Conservation (phyloP, 2,113 vertebrate genomes). For the Merops nubicus region DNA sequence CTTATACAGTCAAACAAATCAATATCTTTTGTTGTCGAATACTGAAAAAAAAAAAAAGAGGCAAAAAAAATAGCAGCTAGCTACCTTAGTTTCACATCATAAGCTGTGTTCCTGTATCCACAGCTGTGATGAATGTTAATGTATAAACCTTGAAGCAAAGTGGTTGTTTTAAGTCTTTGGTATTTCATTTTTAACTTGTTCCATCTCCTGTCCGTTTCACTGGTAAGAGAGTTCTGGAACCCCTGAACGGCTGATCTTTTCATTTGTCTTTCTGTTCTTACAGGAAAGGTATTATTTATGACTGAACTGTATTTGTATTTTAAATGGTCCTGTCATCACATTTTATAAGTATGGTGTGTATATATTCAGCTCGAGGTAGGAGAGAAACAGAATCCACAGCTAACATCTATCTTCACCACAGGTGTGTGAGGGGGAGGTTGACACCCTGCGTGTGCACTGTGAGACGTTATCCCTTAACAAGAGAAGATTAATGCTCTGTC, state of each 20-base stretch:
- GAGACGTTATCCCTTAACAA: constrained; percentile 66
- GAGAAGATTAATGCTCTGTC: constrained; percentile 68
- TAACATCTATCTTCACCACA: constrained; percentile 60
- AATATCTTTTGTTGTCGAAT: neutral
- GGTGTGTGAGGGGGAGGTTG: constrained; percentile 48
- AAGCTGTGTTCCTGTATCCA: neutral
- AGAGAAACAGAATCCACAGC: constrained; percentile 11
- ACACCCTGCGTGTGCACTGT: neutral
- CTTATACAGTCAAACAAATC: constrained; percentile 13
- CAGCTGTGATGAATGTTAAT: neutral
- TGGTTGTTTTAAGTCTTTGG: neutral
- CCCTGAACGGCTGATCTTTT: constrained; percentile 3
- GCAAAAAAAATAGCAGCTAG: too few relatives aligned
- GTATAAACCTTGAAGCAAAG: neutral
- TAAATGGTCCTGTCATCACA: constrained; percentile 17
- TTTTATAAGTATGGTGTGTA: constrained; percentile 34
- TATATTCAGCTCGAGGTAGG: constrained; percentile 7
- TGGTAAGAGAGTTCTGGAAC: neutral
- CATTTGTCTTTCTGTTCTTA: neutral
- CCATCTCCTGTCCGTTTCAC: neutral
- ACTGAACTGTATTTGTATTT: constrained; percentile 32
- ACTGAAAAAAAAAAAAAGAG: neutral
- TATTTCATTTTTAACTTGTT: constrained; percentile 9
- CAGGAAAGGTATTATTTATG: constrained; percentile 43
- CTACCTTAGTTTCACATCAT: neutral